Base-by-base conservation (phyloP, 1,140 invertebrate species). In the Ganaspis sp. region DNA sequence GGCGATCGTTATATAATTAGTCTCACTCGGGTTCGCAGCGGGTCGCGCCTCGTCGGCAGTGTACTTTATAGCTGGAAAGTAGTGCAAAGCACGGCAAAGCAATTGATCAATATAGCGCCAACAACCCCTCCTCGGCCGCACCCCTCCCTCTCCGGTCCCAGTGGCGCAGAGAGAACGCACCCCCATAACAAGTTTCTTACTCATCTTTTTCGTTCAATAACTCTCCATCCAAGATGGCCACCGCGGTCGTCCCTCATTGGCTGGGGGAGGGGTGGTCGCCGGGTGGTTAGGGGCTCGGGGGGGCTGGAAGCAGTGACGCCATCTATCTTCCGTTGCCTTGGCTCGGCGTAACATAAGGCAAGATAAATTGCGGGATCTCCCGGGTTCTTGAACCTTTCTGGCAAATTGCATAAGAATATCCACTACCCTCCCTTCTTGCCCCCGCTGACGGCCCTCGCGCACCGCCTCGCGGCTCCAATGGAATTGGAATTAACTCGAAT, bases 401-500 rank as follows among this genome's bases (percentile, higher is more conserved):
- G 90, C 90, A 92, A 92, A 92, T 92, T 92, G 90, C 90, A 92
- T 92, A 92, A 92, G 90, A 91, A 91, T 91, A 91, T 91, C 90
- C 90, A 90, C 86, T 86, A 84, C 86, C 84, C 79, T 81, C 77
- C 82, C 83, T 76, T 75, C 70, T 77, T 75, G 72, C 38, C 74
- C 70, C 77, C 26, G 69, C 72, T 70, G 23, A 40, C 26, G 42
- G 40, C 81, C 83, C 81, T 82, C 85, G 79, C 73, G 78, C 76
- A 45, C 70, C 80, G 80, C 88, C 87, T 84, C 87, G 86, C 87
- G 86, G 89, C 89, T 91, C 89, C 90, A 91, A 92, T 91, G 90
- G 90, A 91, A 91, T 91, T 91, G 90, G 90, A 92, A 91, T 91
- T 91, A 92, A 91, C 89, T 91, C 86, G 87, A 90, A 92, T 91